Conservation (phyloP, 2,888 invertebrate species). For the Nephrotoma guestfalica region DNA sequence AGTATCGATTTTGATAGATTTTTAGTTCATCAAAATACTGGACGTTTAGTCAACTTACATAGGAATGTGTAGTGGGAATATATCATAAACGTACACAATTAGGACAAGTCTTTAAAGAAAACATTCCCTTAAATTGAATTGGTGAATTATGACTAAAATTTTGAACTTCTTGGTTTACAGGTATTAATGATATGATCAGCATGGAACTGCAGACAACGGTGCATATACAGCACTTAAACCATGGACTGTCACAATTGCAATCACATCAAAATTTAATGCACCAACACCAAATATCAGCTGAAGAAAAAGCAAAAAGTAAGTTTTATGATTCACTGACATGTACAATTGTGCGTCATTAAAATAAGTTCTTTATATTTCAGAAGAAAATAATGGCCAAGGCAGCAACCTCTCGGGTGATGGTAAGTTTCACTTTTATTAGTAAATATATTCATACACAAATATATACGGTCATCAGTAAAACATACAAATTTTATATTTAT, state of each 20-base stretch:
- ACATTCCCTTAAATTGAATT: no score
- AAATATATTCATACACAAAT: background rate
- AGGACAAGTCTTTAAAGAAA: no score
- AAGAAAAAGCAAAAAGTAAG: background rate
- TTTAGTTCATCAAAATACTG: no score
- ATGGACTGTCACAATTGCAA: conserved; percentile 16
- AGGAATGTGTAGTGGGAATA: no score
- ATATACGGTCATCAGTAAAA: background rate
- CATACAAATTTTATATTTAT: background rate
- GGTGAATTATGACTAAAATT: no score
- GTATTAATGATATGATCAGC: conserved; percentile 22
- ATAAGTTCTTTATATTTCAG: conserved; percentile 18
- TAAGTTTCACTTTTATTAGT: conserved; percentile 18
- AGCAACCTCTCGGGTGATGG: conserved; percentile 29
- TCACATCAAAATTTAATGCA: background rate
- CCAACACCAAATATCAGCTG: background rate
- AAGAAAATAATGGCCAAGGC: conserved; percentile 30
- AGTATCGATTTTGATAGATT: no score
- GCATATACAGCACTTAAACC: conserved; percentile 24
- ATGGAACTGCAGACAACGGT: conserved; percentile 29
- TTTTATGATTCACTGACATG: background rate
- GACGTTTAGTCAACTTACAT: no score
- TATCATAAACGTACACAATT: no score
- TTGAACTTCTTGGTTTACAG: background rate
- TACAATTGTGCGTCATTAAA: background rate